These are phyloP conservation scores for Spilosoma lubricipeda DNA, from an alignment of 2,888 invertebrate genomes.

Conservation along the genomic window DNA sequence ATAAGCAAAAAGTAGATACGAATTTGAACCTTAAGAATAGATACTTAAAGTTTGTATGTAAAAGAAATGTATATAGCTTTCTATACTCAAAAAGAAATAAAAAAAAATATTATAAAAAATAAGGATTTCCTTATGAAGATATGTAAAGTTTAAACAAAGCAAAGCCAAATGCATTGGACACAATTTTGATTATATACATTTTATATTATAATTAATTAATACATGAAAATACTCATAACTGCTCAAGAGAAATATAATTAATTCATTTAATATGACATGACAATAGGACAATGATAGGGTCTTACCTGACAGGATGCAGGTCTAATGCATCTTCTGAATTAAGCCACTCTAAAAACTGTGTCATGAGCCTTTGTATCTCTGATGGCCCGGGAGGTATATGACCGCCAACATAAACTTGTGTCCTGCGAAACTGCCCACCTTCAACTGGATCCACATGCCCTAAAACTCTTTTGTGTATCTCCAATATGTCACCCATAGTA, in stretches of 20 bases:
- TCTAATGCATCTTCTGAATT: slow-evolving; percentile 94
- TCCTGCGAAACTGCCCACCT: slow-evolving; percentile 94
- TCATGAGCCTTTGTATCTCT: slow-evolving; percentile 93
- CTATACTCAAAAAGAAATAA: neutral
- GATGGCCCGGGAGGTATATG: slow-evolving; percentile 96
- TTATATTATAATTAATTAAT: too few species aligned
- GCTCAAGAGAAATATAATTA: neutral
- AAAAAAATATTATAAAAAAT: neutral
- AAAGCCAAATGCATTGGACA: neutral
- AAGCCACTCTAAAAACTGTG: slow-evolving; percentile 96
- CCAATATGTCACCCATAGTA: slow-evolving; percentile 94
- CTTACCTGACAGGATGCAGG: slow-evolving; percentile 94
- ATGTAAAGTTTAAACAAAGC: too few species aligned
- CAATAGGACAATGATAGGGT: neutral
- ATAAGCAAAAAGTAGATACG: too few species aligned
- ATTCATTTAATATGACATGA: neutral
- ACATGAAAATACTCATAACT: neutral
- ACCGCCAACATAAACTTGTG: slow-evolving; percentile 98
- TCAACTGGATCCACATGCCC: slow-evolving; percentile 98
- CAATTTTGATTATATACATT: too few species aligned
- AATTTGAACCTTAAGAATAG: too few species aligned
- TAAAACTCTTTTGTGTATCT: slow-evolving; percentile 96
- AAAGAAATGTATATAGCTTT: neutral
- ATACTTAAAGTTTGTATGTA: too few species aligned
- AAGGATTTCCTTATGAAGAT: neutral